A percentile compares a stretch with the other conserved stretches of the same genome.
These are phyloP conservation scores for Parotia lawesii DNA, from an alignment of 2,113 vertebrate species.

Conservation along the genomic window DNA sequence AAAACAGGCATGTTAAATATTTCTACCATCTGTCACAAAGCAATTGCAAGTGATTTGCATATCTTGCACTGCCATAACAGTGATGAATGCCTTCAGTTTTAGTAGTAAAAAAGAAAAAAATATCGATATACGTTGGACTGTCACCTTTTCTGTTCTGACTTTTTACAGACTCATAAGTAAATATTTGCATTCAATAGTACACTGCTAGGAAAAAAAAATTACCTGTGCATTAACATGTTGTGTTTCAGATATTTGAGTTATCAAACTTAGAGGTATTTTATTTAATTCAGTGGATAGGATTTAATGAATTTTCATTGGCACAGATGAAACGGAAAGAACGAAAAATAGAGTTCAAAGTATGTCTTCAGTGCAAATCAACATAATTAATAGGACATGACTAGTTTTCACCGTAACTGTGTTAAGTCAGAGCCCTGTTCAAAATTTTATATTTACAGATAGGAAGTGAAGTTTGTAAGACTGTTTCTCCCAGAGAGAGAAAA, in stretches of 20 bases:
- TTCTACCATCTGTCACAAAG: constrained; percentile 16
- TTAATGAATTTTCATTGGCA: background rate
- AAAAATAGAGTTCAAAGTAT: background rate
- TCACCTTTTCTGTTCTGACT: background rate
- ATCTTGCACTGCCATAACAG: background rate
- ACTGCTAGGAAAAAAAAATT: background rate
- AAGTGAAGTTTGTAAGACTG: background rate
- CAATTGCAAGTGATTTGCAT: background rate
- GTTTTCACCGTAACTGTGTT: background rate
- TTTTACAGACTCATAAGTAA: background rate
- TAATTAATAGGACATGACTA: background rate
- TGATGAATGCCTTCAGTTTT: background rate
- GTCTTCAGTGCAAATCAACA: background rate
- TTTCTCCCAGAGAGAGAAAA: background rate
- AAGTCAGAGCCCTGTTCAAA: background rate
- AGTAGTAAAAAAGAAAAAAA: background rate
- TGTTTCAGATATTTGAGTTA: background rate
- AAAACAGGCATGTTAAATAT: background rate
- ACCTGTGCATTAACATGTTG: background rate
- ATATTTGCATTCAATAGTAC: background rate
- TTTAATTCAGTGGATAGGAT: background rate
- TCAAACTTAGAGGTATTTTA: background rate
- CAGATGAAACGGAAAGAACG: background rate
- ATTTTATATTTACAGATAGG: background rate
- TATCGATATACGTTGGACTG: background rate